A percentile compares a stretch with the other conserved stretches of the same genome.
Conservation (phyloP, 2,888 invertebrate genomes). For the Amblyteles armatorius region DNA sequence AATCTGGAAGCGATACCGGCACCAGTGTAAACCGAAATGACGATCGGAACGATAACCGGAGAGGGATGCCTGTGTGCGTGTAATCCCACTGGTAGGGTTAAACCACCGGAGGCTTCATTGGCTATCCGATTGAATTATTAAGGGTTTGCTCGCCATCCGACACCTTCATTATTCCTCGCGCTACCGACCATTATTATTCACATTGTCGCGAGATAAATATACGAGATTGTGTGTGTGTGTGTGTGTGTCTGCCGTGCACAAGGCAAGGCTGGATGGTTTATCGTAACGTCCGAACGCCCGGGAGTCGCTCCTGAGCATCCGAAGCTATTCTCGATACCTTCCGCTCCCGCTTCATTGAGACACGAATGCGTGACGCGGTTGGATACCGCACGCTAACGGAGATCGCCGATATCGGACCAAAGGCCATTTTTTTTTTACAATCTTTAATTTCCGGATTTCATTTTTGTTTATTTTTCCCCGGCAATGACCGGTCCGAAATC, state of each 20-base stretch:
- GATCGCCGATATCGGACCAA: background rate
- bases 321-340: background rate
- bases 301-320: background rate
- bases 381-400: background rate
- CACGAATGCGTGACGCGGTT: background rate
- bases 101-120: conserved; percentile 46
- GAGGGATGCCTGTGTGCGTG: conserved; percentile 8
- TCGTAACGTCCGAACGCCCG: background rate
- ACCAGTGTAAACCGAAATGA: conserved; percentile 37
- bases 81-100: conserved; percentile 38
- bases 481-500: background rate
- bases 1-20: conserved; percentile 45
- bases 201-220: conserved; percentile 53
- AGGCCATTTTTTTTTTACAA: background rate
- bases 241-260: background rate
- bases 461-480: background rate
- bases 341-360: background rate
- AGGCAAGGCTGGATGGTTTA: conserved; percentile 2
- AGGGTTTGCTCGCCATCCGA: conserved; percentile 58
- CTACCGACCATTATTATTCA: conserved; percentile 59
- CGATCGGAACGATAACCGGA: conserved; percentile 41
- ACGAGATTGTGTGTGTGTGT: background rate
- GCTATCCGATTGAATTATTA: conserved; percentile 64
- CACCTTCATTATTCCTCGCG: conserved; percentile 60
- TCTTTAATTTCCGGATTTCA: background rate